Conservation (phyloP, 2,797 vertebrate species). For the Nyctibius grandis region DNA sequence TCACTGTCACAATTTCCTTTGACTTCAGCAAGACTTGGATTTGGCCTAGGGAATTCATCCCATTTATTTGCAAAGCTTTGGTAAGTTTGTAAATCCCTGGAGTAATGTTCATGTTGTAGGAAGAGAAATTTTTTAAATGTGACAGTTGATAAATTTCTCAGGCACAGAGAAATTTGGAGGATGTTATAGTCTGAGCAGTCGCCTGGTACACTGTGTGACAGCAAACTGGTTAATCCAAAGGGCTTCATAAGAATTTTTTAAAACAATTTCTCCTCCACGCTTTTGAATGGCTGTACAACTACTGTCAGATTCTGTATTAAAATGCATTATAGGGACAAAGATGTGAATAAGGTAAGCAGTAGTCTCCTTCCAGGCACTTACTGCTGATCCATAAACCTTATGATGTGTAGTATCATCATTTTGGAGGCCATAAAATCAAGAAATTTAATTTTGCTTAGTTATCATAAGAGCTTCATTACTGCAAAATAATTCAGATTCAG, state of each 20-base stretch:
- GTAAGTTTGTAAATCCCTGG: constrained; percentile 38
- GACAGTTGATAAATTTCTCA: constrained; percentile 44
- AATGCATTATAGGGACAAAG: neutral
- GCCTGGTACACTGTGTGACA: neutral
- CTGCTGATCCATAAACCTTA: constrained; percentile 3
- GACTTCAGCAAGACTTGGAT: constrained; percentile 13
- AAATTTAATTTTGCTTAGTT: constrained; percentile 22
- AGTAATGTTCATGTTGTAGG: neutral
- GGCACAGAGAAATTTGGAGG: neutral
- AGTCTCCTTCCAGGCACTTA: neutral
- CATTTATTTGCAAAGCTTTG: constrained; percentile 45
- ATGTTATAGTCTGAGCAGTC: neutral
- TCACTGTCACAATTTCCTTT: neutral
- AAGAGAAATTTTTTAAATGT: constrained; percentile 14
- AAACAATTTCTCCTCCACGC: neutral
- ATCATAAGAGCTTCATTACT: neutral
- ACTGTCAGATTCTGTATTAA: neutral
- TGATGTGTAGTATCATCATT: neutral
- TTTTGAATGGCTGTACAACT: neutral
- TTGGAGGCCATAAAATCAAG: neutral
- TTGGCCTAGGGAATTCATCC: constrained; percentile 38
- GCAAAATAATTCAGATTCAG: neutral
- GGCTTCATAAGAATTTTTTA: neutral
- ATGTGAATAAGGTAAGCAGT: neutral
- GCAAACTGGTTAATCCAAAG: neutral